Evolutionary conservation across 2,888 invertebrate genomes (phyloP).

Genomic region (Mythimna pallens): DNA sequence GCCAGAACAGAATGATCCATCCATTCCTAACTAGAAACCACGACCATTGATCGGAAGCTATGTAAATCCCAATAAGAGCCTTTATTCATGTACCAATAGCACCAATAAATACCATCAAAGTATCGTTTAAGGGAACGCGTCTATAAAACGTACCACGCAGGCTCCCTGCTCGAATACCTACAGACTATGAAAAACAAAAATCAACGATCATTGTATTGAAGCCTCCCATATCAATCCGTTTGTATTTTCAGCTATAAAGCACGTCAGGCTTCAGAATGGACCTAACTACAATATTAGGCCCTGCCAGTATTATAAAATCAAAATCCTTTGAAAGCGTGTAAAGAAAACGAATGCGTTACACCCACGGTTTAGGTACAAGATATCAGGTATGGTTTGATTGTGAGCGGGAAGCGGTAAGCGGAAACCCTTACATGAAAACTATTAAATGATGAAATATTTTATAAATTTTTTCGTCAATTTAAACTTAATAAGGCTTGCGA

Average conservation of each 20-base stretch:
- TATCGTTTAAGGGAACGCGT: slow-evolving; percentile 43
- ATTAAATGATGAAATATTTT: no score
- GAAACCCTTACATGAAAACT: not conserved
- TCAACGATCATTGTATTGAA: slow-evolving; percentile 56
- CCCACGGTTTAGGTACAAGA: slow-evolving; percentile 69
- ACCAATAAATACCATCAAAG: slow-evolving; percentile 35
- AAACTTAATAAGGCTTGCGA: no score
- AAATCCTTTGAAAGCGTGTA: slow-evolving; percentile 82
- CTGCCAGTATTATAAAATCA: slow-evolving; percentile 81
- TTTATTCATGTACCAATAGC: slow-evolving; percentile 41
- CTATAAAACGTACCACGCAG: slow-evolving; percentile 35
- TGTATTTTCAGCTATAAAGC: slow-evolving; percentile 72
- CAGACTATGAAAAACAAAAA: slow-evolving; percentile 55
- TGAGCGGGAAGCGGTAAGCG: slow-evolving; percentile 34
- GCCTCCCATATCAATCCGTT: slow-evolving; percentile 62
- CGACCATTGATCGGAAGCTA: slow-evolving; percentile 2
- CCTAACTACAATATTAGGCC: slow-evolving; percentile 72
- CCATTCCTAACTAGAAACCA: not conserved
- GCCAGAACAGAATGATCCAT: slow-evolving; percentile 6
- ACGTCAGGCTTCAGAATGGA: slow-evolving; percentile 70
- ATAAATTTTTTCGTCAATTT: no score
- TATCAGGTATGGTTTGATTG: slow-evolving; percentile 23
- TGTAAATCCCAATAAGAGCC: slow-evolving; percentile 21
- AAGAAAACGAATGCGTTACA: slow-evolving; percentile 79
- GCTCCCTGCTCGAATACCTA: not conserved